Evolutionary conservation across 2,888 invertebrate genomes (phyloP).

Genomic region (Creontiades dilutus): DNA sequence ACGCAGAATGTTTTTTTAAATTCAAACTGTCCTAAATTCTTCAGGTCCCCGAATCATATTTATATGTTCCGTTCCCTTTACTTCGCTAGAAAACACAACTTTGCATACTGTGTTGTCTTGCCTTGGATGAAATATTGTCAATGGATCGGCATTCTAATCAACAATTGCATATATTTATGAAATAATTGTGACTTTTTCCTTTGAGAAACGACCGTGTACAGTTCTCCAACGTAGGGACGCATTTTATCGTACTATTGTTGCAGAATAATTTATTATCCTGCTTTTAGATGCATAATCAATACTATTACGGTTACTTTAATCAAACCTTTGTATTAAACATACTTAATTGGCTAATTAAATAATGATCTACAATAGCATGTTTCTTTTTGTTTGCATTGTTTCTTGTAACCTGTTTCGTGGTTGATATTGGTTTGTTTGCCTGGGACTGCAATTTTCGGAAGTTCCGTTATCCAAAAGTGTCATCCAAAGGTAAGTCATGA

Average conservation of each 20-base stretch:
- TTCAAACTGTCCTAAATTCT: too few relatives aligned
- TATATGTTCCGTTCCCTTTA: too few relatives aligned
- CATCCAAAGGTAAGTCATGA: too few relatives aligned
- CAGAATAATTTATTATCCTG: neutral
- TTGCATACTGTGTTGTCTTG: too few relatives aligned
- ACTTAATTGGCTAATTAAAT: slow-evolving; percentile 46
- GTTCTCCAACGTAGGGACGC: neutral
- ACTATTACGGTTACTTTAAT: slow-evolving; percentile 59
- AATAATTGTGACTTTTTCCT: neutral
- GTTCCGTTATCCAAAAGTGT: neutral
- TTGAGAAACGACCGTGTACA: neutral
- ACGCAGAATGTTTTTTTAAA: too few relatives aligned
- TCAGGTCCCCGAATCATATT: too few relatives aligned
- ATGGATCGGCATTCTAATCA: neutral
- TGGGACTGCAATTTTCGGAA: slow-evolving; percentile 47
- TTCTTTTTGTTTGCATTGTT: slow-evolving; percentile 55
- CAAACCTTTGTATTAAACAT: slow-evolving; percentile 61
- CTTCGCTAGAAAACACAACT: too few relatives aligned
- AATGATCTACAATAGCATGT: slow-evolving; percentile 57
- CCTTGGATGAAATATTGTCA: too few relatives aligned
- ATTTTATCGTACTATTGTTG: neutral
- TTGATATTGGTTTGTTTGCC: slow-evolving; percentile 24
- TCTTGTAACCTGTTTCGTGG: slow-evolving; percentile 15
- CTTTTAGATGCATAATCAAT: neutral
- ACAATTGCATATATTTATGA: slow-evolving; percentile 7